Conservation (phyloP, 2,888 invertebrate genomes). For the Latrodectus elegans region DNA sequence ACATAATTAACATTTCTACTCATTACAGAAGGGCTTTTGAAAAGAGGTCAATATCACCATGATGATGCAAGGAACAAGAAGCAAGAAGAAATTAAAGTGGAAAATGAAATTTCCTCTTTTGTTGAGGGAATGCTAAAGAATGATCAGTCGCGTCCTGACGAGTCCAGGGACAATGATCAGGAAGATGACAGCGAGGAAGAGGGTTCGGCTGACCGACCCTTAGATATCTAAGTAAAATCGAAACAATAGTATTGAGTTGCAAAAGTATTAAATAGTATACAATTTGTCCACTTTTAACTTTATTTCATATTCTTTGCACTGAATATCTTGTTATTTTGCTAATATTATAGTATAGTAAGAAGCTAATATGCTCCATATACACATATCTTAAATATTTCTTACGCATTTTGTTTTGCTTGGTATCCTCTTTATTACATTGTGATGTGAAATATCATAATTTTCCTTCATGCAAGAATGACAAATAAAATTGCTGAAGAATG, state of each 20-base stretch:
- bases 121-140: slow-evolving; percentile 67
- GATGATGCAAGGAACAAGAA: slow-evolving; percentile 76
- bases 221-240: slow-evolving; percentile 80
- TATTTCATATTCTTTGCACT: slow-evolving; percentile 47
- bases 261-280: slow-evolving; percentile 38
- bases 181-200: slow-evolving; percentile 83
- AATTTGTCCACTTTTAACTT: slow-evolving; percentile 40
- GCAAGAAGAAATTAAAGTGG: slow-evolving; percentile 82
- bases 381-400: slow-evolving; percentile 66
- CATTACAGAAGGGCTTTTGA: slow-evolving; percentile 64
- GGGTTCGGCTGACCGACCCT: slow-evolving; percentile 85
- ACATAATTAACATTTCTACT: too few species aligned
- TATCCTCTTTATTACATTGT: not conserved
- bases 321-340: slow-evolving; percentile 57
- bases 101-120: slow-evolving; percentile 81
- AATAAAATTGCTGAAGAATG: not conserved
- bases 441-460: not conserved
- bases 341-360: slow-evolving; percentile 37
- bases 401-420: slow-evolving; percentile 43
- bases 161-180: slow-evolving; percentile 78
- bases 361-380: slow-evolving; percentile 35
- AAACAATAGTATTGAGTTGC: slow-evolving; percentile 1
- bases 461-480: not conserved
- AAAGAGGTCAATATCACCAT: slow-evolving; percentile 62
- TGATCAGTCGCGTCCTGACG: slow-evolving; percentile 58